Base-by-base conservation (phyloP, 2,797 vertebrate genomes). In the Lerista edwardsae region DNA sequence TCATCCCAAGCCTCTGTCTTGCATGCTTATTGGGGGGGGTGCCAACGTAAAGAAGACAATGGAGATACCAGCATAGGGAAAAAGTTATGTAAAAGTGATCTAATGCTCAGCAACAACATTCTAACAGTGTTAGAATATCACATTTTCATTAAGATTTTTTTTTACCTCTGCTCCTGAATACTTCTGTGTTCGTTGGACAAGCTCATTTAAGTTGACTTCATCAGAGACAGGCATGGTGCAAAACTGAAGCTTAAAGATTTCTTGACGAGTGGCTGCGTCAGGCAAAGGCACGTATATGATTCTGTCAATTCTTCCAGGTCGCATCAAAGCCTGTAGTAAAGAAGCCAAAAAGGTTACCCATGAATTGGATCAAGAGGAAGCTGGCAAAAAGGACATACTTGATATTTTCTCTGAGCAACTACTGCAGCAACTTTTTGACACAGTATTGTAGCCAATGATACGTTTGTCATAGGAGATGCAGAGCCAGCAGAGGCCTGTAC, bases 101-200 rank as follows among this genome's bases (percentile, higher is more conserved):
- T 74, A 71, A 23, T 59, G 55, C 12, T 67, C 39, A 83, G 19
- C 59, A 23, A 61, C 59, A 82, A 81, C n/a, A n/a, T n/a, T 75
- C 12, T n/a, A 69, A 15, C 11, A 15, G 14, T 62, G 4, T 17
- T 29, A 59, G n/a, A 62, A 64, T 68, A 34, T 68, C 62, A 75
- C 51, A 31, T 21, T 65, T 80, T 41, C 19, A 72, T 80, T 19
- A 17, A 12, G 21, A 27, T 39, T 29, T 34, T 25, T n/a, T 65
- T 82, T 97, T 95, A 99, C 99, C 98, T 99, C 99, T 25, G 98
- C 98, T 93, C 99, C 99, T 0, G 99, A 99, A 87, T 99, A 99
- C 23, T 96, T 97, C n/a, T 97, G 68, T 0, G 98, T 99, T 69
- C 3, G 92, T 80, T 93, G 88, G 86, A 98, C 94, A 0, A 99